These are phyloP conservation scores for Drosophila novamexicana DNA, from an alignment of 1,140 invertebrate species.

Conservation along the genomic window DNA sequence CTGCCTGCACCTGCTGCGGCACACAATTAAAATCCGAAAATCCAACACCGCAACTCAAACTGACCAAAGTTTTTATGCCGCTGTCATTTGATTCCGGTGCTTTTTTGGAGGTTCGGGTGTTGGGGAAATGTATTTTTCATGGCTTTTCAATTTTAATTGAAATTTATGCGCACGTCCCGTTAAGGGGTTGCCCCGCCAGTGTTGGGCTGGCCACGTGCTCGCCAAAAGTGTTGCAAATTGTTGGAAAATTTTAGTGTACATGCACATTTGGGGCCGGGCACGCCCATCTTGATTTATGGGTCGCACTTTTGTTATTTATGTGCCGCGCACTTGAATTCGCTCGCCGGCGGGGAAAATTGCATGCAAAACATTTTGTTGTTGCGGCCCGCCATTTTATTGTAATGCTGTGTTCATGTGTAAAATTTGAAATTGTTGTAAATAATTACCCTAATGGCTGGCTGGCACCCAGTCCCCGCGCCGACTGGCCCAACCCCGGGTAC, in stretches of 20 bases:
- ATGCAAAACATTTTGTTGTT: conserved; percentile 70
- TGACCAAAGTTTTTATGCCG: conserved; percentile 28
- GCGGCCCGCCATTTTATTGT: conserved; percentile 61
- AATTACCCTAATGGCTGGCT: conserved; percentile 73
- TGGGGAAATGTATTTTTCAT: conserved; percentile 64
- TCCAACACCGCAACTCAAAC: conserved; percentile 10
- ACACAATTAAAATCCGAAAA: conserved; percentile 59
- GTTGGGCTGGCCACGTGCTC: conserved; percentile 58
- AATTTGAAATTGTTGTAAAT: conserved; percentile 82
- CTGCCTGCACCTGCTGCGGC: conserved; percentile 70
- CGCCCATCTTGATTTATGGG: conserved; percentile 64
- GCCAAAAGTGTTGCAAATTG: conserved; percentile 80
- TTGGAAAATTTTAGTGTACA: conserved; percentile 62
- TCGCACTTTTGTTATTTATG: conserved; percentile 74
- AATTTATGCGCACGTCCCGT: conserved; percentile 67
- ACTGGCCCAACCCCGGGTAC: conserved; percentile 2
- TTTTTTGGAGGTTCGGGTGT: neutral
- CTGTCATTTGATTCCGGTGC: conserved; percentile 14
- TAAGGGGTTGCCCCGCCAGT: conserved; percentile 42
- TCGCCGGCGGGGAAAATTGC: conserved; percentile 53
- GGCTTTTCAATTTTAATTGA: conserved; percentile 82
- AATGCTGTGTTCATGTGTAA: conserved; percentile 72
- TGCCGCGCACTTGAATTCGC: conserved; percentile 42
- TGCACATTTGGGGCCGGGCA: conserved; percentile 42
- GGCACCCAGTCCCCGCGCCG: neutral